These are phyloP conservation scores for Oceanodroma leucorhoa DNA, from an alignment of 2,797 vertebrate species.

Conservation along the genomic window DNA sequence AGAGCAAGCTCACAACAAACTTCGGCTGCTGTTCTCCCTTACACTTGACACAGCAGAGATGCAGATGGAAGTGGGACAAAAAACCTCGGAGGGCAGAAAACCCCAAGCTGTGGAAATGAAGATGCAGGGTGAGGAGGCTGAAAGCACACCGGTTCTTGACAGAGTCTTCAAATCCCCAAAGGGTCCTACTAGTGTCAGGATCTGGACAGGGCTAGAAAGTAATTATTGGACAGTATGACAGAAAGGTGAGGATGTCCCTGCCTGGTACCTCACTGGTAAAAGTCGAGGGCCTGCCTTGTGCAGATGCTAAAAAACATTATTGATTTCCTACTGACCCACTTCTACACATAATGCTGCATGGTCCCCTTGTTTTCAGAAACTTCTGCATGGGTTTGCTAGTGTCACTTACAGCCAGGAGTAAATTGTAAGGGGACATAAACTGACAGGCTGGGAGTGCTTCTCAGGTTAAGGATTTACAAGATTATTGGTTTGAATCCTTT, in stretches of 20 bases:
- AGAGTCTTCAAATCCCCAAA: not conserved
- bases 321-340: not conserved
- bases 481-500: not conserved
- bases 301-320: not conserved
- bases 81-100: not conserved
- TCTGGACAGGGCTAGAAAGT: not conserved
- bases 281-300: not conserved
- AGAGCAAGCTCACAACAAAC: not conserved
- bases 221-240: rapidly evolving
- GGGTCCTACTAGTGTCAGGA: not conserved
- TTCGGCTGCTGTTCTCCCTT: not conserved
- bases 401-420: not conserved
- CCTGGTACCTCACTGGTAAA: not conserved
- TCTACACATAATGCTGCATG: not conserved
- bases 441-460: not conserved
- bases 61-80: not conserved
- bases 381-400: not conserved
- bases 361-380: not conserved
- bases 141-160: not conserved
- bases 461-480: not conserved
- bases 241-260: not conserved
- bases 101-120: not conserved
- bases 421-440: not conserved
- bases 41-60: rapidly evolving
- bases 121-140: not conserved